Base-by-base conservation (phyloP, 1,140 invertebrate genomes). In the Drosophila ohnishii region DNA sequence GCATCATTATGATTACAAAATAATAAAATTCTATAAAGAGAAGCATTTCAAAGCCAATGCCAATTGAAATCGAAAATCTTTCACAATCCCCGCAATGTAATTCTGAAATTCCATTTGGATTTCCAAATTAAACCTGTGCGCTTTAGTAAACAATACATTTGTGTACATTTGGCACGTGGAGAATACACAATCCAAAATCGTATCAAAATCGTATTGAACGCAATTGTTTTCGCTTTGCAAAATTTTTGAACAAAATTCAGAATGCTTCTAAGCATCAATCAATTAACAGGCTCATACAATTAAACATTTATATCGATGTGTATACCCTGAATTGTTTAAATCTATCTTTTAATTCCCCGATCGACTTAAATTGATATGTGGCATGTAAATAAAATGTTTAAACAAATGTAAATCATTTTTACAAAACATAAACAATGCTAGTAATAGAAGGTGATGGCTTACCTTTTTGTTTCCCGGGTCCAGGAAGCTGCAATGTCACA, bases 391-490 rank as follows among this genome's bases (percentile, higher is more conserved):
- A 16, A 34, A 50, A 37, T 50, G 56, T 39, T 16, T 45, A 45
- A 39, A 37, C 22, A 37, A 37, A 32, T 65, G 22, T 32, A 47
- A 47, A 44, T 34, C 30, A 44, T 16, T 22, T 56, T n/a, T 25
- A 3, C 16, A 9, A 2, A n/a, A 44, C 5, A 16, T 64, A 50
- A 50, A 50, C 47, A 32, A 11, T 5, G 2, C 13, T 14, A 65
- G 32, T 28, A 6, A 22, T n/a, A 4, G 11, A 13, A 14, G 16
- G 16, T 48, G 14, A 11, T n/a, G 2, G 16, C 67, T 88, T 79
- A 91, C 90, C 90, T 91, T 91, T 55, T 91, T 91, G 84, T 82
- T 89, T 91, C 90, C 90, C 90, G 90, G 90, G 90, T 91, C 81
- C 90, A 91, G 90, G 90, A 91, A 87, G 85, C 71, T 85, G 70